These are phyloP conservation scores for Saccostrea glomerata DNA, from an alignment of 1,140 invertebrate genomes.

Conservation along the genomic window DNA sequence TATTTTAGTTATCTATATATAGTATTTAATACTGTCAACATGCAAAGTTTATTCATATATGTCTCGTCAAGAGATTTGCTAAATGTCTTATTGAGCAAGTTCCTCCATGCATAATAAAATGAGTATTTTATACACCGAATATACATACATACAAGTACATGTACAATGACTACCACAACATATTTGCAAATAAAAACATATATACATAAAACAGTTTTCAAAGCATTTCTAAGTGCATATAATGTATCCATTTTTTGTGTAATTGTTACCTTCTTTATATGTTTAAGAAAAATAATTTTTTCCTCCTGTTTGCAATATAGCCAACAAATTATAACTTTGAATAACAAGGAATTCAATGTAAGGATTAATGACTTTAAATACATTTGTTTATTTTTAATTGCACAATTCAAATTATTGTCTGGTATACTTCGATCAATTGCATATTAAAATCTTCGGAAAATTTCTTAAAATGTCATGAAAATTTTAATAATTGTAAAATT, in stretches of 20 bases:
- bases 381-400: too few species aligned
- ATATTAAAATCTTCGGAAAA: too few species aligned
- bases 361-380: too few species aligned
- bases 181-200: neutral
- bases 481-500: too few species aligned
- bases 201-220: neutral
- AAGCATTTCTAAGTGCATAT: neutral
- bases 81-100: neutral
- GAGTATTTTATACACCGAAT: neutral
- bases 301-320: slow-evolving; percentile 19
- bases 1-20: too few species aligned
- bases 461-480: too few species aligned
- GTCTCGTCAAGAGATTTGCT: too few species aligned
- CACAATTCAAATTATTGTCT: too few species aligned
- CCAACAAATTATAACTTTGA: neutral
- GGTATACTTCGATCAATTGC: too few species aligned
- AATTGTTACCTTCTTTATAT: neutral
- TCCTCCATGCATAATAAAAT: neutral
- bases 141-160: neutral
- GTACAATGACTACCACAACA: neutral
- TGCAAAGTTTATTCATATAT: too few species aligned
- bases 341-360: too few species aligned
- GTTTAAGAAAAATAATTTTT: slow-evolving; percentile 25
- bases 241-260: neutral
- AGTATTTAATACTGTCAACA: too few species aligned